These are phyloP conservation scores for Cheilosia impressa DNA, from an alignment of 2,888 invertebrate species.

Conservation along the genomic window DNA sequence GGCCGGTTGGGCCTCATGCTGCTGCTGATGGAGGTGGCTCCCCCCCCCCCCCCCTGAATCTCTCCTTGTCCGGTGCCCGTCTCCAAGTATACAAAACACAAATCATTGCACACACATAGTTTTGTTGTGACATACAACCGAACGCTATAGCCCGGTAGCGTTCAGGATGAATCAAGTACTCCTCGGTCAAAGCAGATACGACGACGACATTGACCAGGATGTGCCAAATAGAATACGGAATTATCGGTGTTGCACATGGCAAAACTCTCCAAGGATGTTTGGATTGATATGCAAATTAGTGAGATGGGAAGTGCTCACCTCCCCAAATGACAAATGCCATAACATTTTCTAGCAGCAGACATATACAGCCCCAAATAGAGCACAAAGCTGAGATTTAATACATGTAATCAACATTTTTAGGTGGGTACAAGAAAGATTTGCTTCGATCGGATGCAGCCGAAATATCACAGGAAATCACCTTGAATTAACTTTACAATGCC, in stretches of 20 bases:
- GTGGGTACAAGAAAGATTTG: conserved; percentile 26
- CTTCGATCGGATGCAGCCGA: conserved; percentile 20
- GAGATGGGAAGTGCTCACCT: conserved; percentile 18
- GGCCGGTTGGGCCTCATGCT: conserved; percentile 10
- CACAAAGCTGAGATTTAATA: conserved; percentile 41
- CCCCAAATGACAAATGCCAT: conserved; percentile 45
- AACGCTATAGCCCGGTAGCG: background rate
- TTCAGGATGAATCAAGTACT: conserved; percentile 35
- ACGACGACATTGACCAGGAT: conserved; percentile 65
- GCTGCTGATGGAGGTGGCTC: background rate
- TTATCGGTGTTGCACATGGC: conserved; percentile 67
- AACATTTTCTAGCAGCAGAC: conserved; percentile 22
- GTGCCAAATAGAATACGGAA: conserved; percentile 69
- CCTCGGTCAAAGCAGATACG: conserved; percentile 17
- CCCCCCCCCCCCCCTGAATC: background rate
- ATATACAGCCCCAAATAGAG: background rate
- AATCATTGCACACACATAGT: conserved; percentile 66
- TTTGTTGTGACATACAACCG: conserved; percentile 48
- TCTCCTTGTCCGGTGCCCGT: conserved; percentile 26
- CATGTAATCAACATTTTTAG: conserved; percentile 58
- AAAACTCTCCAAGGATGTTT: conserved; percentile 62
- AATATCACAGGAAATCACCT: conserved; percentile 48
- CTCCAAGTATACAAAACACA: conserved; percentile 67
- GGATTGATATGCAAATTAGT: conserved; percentile 73
- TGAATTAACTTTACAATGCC: conserved; percentile 45